A percentile compares a stretch with the other conserved stretches of the same genome.
These are phyloP conservation scores for Pangasianodon hypophthalmus DNA, from an alignment of 2,113 vertebrate species.

Conservation along the genomic window DNA sequence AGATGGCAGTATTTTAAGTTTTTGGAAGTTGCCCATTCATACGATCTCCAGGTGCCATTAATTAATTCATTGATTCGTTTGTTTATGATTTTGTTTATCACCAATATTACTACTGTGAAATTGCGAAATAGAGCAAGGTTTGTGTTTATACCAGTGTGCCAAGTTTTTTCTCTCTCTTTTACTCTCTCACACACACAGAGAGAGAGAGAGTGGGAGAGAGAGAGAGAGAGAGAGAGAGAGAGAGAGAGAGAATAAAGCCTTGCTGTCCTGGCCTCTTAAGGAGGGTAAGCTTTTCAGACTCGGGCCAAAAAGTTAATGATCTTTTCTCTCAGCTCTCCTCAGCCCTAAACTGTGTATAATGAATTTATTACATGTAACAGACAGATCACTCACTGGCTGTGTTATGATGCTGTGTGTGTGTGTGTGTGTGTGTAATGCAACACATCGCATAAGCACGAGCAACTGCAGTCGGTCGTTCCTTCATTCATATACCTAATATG, in stretches of 20 bases:
- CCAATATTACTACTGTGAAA: not conserved
- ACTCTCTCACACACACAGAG: not conserved
- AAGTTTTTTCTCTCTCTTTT: not conserved
- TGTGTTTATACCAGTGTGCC: not conserved
- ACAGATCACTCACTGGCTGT: not conserved
- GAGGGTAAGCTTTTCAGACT: not conserved
- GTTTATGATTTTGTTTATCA: not conserved
- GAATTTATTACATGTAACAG: not conserved
- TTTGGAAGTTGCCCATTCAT: not conserved
- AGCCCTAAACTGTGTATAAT: not conserved
- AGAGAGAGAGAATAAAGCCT: not conserved
- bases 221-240: slow-evolving; percentile 1
- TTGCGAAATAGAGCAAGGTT: not conserved
- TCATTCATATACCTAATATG: not conserved
- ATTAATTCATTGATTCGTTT: not conserved
- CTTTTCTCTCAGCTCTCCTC: not conserved
- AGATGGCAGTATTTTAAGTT: no score
- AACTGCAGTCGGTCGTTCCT: slow-evolving; percentile 33
- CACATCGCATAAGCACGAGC: slow-evolving; percentile 36
- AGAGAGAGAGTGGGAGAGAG: not conserved
- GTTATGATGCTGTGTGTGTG: not conserved
- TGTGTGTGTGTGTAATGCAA: slow-evolving; percentile 24
- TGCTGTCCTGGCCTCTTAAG: not conserved
- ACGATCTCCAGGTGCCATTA: not conserved
- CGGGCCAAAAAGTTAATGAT: not conserved